Evolutionary conservation across 2,888 invertebrate genomes (phyloP).

Genomic region (Baccha elongata): DNA sequence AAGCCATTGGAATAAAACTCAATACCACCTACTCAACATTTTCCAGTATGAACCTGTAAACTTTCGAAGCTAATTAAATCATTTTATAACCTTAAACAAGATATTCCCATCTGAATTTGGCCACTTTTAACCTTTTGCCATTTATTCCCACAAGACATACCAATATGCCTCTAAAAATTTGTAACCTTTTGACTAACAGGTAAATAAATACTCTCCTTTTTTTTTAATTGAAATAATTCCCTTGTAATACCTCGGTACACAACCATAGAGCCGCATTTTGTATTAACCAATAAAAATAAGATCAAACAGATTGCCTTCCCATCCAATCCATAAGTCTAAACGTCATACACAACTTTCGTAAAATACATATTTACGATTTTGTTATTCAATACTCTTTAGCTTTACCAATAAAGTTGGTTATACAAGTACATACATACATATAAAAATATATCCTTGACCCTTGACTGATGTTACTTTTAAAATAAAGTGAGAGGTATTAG

Average conservation of each 20-base stretch:
- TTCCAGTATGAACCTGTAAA: not conserved
- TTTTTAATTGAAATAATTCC: too few species aligned
- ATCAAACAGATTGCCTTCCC: constrained; percentile 43
- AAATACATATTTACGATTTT: constrained; percentile 36
- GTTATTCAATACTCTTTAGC: constrained; percentile 39
- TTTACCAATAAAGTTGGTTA: not conserved
- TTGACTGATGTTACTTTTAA: constrained; percentile 24
- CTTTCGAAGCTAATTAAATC: constrained; percentile 42
- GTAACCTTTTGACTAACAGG: too few species aligned
- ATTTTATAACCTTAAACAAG: constrained; percentile 37
- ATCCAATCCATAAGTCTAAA: not conserved
- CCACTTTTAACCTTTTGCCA: constrained; percentile 45
- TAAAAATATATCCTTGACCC: constrained; percentile 32
- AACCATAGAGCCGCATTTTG: constrained; percentile 13
- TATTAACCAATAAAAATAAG: constrained; percentile 50
- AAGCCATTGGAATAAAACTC: not conserved
- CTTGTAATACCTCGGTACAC: too few species aligned
- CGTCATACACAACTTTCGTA: constrained; percentile 10
- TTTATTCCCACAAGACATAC: not conserved
- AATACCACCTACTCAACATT: not conserved
- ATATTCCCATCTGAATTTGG: constrained; percentile 36
- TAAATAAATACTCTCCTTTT: too few species aligned
- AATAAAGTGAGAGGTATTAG: constrained; percentile 15
- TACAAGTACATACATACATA: too few species aligned
- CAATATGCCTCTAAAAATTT: too few species aligned